Evolutionary conservation across 2,797 vertebrate genomes (phyloP).

Genomic region (Pangasius sanitwongsei): DNA sequence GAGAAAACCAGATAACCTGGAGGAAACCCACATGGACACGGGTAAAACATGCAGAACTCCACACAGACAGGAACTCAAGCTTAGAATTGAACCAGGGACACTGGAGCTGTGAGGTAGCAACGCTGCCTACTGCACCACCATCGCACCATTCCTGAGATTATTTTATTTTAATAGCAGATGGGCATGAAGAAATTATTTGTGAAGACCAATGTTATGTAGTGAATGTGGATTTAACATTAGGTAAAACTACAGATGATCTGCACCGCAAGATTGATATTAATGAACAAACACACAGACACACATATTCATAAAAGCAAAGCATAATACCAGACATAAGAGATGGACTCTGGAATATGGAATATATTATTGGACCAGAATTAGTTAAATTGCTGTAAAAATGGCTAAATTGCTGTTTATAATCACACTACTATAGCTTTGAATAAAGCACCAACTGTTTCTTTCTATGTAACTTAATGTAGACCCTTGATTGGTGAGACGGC

Average conservation of each 20-base stretch:
- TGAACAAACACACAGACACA: neutral
- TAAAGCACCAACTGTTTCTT: constrained; percentile 38
- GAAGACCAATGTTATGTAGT: neutral
- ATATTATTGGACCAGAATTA: neutral
- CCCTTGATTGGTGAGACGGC: constrained; percentile 21
- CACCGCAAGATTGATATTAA: neutral
- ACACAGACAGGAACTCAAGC: neutral
- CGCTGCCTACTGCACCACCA: neutral
- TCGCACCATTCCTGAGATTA: neutral
- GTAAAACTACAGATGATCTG: neutral
- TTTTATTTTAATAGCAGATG: neutral
- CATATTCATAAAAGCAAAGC: neutral
- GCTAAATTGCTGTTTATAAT: constrained; percentile 24
- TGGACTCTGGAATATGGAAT: neutral
- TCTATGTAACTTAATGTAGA: constrained; percentile 26
- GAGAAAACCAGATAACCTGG: neutral
- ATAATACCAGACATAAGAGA: neutral
- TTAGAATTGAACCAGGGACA: neutral
- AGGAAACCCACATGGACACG: neutral
- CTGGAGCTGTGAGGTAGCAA: neutral
- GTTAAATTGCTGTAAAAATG: constrained; percentile 24
- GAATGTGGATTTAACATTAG: neutral
- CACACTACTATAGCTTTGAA: neutral
- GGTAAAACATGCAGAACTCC: neutral
- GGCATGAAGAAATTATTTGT: neutral